A percentile compares a stretch with the other conserved stretches of the same genome.
phyloP scores from a whole-genome alignment of 2,888 invertebrate species.

The Morpho achilles region DNA sequence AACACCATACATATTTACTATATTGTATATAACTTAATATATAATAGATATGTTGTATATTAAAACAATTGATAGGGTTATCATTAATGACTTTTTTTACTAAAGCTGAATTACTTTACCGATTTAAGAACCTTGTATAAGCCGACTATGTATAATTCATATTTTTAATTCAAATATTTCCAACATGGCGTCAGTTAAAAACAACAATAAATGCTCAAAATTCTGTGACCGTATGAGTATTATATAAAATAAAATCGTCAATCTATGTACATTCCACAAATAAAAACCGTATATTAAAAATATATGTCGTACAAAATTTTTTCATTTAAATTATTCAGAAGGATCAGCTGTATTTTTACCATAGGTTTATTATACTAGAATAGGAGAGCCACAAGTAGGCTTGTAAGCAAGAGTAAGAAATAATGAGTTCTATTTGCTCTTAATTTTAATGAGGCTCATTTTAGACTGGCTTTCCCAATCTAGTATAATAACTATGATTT shows the following conservation, averaged over 20 bases:
- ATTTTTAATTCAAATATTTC: not conserved
- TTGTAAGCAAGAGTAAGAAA: too few relatives aligned
- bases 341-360: not conserved
- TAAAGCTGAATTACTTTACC: too few relatives aligned
- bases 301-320: constrained; percentile 30
- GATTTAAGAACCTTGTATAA: too few relatives aligned
- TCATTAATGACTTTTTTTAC: too few relatives aligned
- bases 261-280: constrained; percentile 27
- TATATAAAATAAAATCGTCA: constrained; percentile 23
- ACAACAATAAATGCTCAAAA: constrained; percentile 28
- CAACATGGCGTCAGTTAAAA: constrained; percentile 17
- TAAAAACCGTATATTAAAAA: constrained; percentile 23
- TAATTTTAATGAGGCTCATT: too few relatives aligned
- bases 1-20: too few relatives aligned
- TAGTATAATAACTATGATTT: too few relatives aligned
- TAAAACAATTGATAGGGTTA: too few relatives aligned
- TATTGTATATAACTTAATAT: too few relatives aligned
- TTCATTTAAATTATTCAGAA: constrained; percentile 16
- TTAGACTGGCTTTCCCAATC: too few relatives aligned
- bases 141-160: not conserved
- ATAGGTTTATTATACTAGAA: not conserved
- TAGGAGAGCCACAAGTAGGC: too few relatives aligned
- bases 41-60: not conserved
- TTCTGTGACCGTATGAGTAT: constrained; percentile 30
- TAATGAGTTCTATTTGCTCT: too few relatives aligned